A percentile compares a stretch with the other conserved stretches of the same genome.
Conservation (phyloP, 2,797 vertebrate species). For the Menidia menidia region DNA sequence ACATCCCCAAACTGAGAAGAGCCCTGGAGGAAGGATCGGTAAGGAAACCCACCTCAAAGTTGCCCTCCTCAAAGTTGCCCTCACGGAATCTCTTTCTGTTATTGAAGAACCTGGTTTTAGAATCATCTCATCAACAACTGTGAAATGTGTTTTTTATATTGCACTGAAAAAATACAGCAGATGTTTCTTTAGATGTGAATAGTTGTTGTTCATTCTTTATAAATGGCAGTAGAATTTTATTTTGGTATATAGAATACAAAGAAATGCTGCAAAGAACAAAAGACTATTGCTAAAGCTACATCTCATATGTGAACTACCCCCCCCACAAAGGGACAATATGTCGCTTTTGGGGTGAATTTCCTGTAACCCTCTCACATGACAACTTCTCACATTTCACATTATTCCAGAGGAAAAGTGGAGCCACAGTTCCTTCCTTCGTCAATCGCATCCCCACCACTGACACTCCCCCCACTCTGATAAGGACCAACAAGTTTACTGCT, state of each 20-base stretch:
- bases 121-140: no score
- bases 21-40: conserved; percentile 95
- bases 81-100: conserved; percentile 11
- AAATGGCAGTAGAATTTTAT: not conserved
- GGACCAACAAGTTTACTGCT: conserved; percentile 96
- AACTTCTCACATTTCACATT: conserved; percentile 4
- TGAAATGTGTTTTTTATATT: not conserved
- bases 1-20: conserved; percentile 86
- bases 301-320: not conserved
- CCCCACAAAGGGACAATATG: not conserved
- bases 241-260: conserved; percentile 5
- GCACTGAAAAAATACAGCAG: not conserved
- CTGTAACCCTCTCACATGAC: conserved; percentile 8
- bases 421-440: conserved; percentile 94
- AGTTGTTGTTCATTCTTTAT: conserved; percentile 24
- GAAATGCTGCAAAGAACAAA: not conserved
- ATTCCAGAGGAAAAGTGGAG: conserved; percentile 90
- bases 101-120: not conserved
- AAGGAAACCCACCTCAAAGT: conserved; percentile 62
- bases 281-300: not conserved
- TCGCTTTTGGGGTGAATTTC: not conserved
- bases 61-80: not conserved
- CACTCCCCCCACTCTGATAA: conserved; percentile 93
- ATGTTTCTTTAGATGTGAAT: not conserved
- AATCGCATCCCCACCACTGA: conserved; percentile 93